Evolutionary conservation across 2,888 invertebrate species (phyloP).

Genomic region (Ochropacha duplaris): DNA sequence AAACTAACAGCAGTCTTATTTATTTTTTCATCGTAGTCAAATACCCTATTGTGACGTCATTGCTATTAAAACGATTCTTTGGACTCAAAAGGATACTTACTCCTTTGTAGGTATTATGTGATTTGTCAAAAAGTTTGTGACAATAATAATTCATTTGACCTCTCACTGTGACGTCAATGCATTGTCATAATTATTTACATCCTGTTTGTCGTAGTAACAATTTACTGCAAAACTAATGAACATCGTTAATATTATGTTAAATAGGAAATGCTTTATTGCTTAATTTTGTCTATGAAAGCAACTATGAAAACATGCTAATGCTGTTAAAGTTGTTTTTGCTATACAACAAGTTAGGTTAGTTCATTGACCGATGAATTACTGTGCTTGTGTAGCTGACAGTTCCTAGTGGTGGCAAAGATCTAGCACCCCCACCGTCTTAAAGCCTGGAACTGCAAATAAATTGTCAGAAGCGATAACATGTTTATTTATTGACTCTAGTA

Average conservation of each 20-base stretch:
- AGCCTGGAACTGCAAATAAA: not conserved
- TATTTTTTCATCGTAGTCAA: no score
- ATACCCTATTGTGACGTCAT: not conserved
- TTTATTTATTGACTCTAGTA: not conserved
- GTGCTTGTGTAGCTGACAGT: not conserved
- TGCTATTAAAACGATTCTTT: no score
- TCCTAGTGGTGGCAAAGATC: not conserved
- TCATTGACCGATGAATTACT: not conserved
- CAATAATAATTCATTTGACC: not conserved
- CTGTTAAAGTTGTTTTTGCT: not conserved
- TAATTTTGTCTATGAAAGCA: not conserved
- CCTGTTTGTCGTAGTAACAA: not conserved
- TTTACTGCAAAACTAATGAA: not conserved
- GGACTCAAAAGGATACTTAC: no score
- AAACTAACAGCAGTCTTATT: no score
- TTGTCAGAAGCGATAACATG: not conserved
- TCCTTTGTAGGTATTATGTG: no score
- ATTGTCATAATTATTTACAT: not conserved
- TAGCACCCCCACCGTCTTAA: not conserved
- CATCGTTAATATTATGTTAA: not conserved
- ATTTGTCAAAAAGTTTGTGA: not conserved
- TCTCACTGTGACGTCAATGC: not conserved
- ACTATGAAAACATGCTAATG: not conserved
- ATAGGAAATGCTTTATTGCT: not conserved
- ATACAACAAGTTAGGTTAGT: not conserved